phyloP scores from a whole-genome alignment of 2,888 invertebrate species.

The Hydrotaea cyrtoneurina region DNA sequence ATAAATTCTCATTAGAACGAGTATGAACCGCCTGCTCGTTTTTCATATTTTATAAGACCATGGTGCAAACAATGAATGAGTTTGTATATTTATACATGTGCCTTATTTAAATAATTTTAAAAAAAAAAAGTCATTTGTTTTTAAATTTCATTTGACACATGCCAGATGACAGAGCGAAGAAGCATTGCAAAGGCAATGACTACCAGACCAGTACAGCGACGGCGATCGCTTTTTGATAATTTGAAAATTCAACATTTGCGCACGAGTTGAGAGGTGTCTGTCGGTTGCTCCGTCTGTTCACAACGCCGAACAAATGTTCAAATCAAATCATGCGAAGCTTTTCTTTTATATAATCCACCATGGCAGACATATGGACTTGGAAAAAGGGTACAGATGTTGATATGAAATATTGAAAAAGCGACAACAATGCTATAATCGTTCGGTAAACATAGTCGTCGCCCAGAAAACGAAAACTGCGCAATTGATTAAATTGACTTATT shows the following conservation, averaged over 20 bases:
- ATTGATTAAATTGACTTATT: conserved; percentile 53
- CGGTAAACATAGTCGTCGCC: neutral
- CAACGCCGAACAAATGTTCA: conserved; percentile 24
- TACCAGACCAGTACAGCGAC: neutral
- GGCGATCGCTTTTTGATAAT: conserved; percentile 31
- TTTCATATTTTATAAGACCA: conserved; percentile 3
- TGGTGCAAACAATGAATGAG: neutral
- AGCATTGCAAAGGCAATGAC: conserved; percentile 26
- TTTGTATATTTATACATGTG: neutral
- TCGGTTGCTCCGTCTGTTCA: neutral
- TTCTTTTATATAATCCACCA: conserved; percentile 14
- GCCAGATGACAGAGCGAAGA: conserved; percentile 10
- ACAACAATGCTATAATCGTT: no score
- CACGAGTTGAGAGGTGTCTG: conserved; percentile 37
- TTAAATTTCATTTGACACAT: conserved; percentile 23
- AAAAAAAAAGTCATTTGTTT: conserved; percentile 3
- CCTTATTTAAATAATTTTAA: conserved; percentile 9
- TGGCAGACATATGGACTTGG: conserved; percentile 27
- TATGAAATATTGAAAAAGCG: conserved; percentile 3
- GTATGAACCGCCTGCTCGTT: neutral
- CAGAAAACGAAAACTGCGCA: conserved; percentile 44
- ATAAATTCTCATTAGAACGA: neutral
- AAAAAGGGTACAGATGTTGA: conserved; percentile 43
- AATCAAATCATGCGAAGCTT: conserved; percentile 26
- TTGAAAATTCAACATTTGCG: conserved; percentile 47